Evolutionary conservation across 2,797 vertebrate genomes (phyloP).

Genomic region (Anas bahamensis): DNA sequence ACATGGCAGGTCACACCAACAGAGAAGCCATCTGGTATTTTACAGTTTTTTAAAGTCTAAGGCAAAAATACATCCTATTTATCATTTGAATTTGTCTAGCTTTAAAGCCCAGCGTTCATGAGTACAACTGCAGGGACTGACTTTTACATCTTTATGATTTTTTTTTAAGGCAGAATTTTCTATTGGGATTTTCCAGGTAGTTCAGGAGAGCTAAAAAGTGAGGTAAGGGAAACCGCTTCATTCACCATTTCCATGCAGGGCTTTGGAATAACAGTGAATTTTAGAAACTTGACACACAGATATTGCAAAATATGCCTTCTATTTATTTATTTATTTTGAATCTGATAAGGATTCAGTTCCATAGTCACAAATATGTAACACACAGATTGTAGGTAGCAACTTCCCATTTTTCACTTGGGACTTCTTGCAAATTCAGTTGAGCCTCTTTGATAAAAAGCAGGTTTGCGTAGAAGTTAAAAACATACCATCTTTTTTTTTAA

Average conservation of each 20-base stretch:
- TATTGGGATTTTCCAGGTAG: background rate
- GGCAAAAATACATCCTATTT: background rate
- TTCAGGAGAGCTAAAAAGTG: background rate
- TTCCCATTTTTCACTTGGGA: background rate
- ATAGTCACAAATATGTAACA: background rate
- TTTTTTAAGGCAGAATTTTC: conserved; percentile 4
- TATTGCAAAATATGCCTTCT: background rate
- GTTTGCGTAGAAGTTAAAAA: background rate
- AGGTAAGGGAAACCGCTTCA: background rate
- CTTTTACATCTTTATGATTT: background rate
- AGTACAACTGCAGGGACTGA: background rate
- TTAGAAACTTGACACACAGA: background rate
- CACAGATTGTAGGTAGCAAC: background rate
- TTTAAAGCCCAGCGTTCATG: conserved; percentile 12
- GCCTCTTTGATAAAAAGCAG: background rate
- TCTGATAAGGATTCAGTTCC: background rate
- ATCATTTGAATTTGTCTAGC: conserved; percentile 9
- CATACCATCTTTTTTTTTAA: background rate
- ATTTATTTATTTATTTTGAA: too few species aligned
- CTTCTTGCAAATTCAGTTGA: background rate
- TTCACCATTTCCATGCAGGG: background rate
- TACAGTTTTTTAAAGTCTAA: background rate
- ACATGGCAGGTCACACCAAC: background rate
- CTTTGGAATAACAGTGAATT: background rate
- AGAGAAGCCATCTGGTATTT: conserved; percentile 24